These are phyloP conservation scores for Arenicola marina DNA, from an alignment of 2,888 invertebrate genomes.

Conservation along the genomic window DNA sequence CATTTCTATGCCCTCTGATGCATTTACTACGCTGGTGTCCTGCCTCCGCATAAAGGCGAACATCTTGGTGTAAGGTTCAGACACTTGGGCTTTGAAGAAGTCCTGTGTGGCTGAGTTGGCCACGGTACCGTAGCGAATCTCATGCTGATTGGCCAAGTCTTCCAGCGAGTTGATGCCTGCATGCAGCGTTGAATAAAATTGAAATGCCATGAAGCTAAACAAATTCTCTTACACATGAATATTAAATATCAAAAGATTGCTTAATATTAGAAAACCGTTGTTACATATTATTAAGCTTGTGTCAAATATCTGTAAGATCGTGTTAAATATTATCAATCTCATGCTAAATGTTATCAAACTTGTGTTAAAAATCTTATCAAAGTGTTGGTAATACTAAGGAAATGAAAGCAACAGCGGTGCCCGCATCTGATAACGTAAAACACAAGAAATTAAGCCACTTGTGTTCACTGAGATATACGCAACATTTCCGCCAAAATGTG, in stretches of 20 bases:
- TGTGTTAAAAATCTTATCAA: too few relatives aligned
- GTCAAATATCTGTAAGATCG: too few relatives aligned
- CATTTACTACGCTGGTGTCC: slow-evolving; percentile 1
- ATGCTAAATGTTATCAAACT: too few relatives aligned
- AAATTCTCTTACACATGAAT: background rate
- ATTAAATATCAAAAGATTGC: background rate
- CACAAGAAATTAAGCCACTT: too few relatives aligned
- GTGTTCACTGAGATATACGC: too few relatives aligned
- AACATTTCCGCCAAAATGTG: too few relatives aligned
- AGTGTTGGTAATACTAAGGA: too few relatives aligned
- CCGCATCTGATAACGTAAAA: too few relatives aligned
- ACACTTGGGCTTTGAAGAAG: slow-evolving; percentile 5
- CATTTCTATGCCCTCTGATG: background rate
- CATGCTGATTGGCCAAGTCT: slow-evolving; percentile 11
- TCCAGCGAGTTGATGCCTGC: slow-evolving; percentile 9
- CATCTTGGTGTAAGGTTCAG: slow-evolving; percentile 9
- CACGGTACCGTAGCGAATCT: slow-evolving; percentile 11
- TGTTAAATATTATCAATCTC: too few relatives aligned
- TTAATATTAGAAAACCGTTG: too few relatives aligned
- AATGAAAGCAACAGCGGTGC: too few relatives aligned
- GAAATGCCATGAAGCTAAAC: background rate
- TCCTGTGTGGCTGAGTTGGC: slow-evolving; percentile 1
- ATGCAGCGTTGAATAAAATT: background rate
- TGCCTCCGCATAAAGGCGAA: background rate
- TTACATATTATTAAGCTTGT: too few relatives aligned